Evolutionary conservation across 37 sponge, comb jelly and placozoan genomes (phyloP).

Genomic region (Aphrocallistes beatrix): DNA sequence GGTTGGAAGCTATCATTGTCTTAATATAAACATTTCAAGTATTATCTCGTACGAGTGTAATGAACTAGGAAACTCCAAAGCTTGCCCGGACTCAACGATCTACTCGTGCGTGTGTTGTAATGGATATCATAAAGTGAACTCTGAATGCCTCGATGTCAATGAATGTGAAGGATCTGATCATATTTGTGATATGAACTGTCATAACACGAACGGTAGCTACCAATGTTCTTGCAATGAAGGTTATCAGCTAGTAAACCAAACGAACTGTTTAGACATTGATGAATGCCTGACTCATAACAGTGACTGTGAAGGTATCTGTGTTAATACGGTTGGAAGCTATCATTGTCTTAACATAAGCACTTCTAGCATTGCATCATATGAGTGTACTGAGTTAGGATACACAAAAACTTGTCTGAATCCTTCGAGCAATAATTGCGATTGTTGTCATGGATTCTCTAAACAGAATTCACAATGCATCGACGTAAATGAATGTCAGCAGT

Average conservation of each 20-base stretch:
- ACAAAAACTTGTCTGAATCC: too few species aligned
- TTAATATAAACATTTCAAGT: background rate
- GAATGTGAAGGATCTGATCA: background rate
- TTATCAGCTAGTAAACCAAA: background rate
- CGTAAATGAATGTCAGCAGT: too few species aligned
- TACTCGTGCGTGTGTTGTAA: background rate
- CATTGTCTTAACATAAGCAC: background rate
- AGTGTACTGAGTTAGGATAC: too few species aligned
- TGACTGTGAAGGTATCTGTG: background rate
- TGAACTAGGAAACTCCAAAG: background rate
- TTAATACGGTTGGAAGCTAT: background rate
- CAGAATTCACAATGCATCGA: too few species aligned
- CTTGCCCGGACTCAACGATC: background rate
- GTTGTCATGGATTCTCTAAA: too few species aligned
- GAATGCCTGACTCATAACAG: background rate
- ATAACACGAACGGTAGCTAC: background rate
- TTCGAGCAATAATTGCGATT: too few species aligned
- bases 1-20: background rate
- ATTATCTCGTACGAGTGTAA: background rate
- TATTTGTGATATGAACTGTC: background rate
- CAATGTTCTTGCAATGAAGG: background rate
- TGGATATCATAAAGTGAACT: background rate
- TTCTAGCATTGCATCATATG: background rate
- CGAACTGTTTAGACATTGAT: background rate
- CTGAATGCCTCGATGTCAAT: background rate